Base-by-base conservation (phyloP, 2,113 vertebrate genomes). In the Trinectes maculatus region DNA sequence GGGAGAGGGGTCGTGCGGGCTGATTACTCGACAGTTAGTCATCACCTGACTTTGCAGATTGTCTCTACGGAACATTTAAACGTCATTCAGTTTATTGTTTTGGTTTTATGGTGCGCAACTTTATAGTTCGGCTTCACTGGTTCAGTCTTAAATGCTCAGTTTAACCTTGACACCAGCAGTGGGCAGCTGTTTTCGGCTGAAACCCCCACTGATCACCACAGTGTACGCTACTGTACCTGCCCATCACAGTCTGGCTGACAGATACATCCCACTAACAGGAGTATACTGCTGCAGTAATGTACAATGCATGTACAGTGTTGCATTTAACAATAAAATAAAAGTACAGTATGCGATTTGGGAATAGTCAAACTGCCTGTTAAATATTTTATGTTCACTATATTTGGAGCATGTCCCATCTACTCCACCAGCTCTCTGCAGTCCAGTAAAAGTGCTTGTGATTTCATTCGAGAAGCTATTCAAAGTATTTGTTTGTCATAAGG, bases 71-170 rank as follows among this genome's bases (percentile, higher is more conserved):
- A 40, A 56, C 56, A 29, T 28, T 59, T 44, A 21, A 33, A 22
- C 1, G 8, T 59, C 18, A 21, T 31, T 43, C 6, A 22, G 25
- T 31, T 44, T 21, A 31, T 31, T 58, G 28, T 59, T 42, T 58
- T 42, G 37, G 25, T 43, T 58, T 43, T 29, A 43, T 43, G 21
- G 19, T 25, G 24, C 39, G 3, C 37, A 58, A 5, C 55, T 29
- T 43, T 29, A 58, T 19, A 40, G 25, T 56, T 59, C 56, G 44
- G 39, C 40, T 42, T 59, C 26, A 22, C n/a, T 44, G 56, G 26
- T 22, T 59, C 40, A 16, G 19, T 59, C 39, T 43, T 21, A 16
- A n/a, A 22, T 44, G 39, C 11, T 44, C 40, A 43, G 26, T 9
- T 58, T 19, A 43, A 31, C 39, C 39, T 31, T 44, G 56, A 10